Evolutionary conservation across 2,888 invertebrate genomes (phyloP).

Genomic region (Neria commutata): DNA sequence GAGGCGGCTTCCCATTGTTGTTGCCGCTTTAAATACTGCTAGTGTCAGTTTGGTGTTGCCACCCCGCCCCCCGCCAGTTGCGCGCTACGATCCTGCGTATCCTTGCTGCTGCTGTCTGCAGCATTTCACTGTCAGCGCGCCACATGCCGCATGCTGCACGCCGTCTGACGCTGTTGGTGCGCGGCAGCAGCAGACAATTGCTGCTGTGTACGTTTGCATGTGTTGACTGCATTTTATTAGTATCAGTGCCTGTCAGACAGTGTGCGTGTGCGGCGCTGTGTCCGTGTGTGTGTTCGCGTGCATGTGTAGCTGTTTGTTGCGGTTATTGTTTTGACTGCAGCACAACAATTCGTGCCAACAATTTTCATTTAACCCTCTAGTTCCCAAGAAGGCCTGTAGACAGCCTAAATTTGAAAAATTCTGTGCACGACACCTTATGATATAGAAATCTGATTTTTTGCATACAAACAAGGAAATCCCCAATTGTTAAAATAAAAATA

Average conservation of each 20-base stretch:
- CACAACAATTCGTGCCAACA: background rate
- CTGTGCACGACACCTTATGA: no score
- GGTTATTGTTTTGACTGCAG: constrained; percentile 1
- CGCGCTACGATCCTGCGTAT: background rate
- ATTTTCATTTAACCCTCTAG: constrained; percentile 2
- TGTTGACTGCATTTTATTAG: constrained; percentile 32
- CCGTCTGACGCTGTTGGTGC: background rate
- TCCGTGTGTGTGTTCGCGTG: background rate
- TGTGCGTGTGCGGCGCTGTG: constrained; percentile 23
- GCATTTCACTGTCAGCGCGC: background rate
- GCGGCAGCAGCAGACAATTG: background rate
- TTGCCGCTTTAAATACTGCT: background rate
- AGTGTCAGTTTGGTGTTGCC: background rate
- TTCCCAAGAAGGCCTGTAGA: no score
- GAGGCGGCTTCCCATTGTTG: background rate
- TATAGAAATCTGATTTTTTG: no score
- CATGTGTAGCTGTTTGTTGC: background rate
- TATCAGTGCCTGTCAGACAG: constrained; percentile 25
- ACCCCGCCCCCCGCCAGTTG: background rate
- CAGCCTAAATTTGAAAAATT: no score
- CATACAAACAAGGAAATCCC: no score
- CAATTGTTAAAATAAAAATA: no score
- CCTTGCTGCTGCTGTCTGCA: background rate
- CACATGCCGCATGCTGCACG: background rate
- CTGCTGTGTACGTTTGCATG: constrained; percentile 9